Evolutionary conservation across 2,888 invertebrate genomes (phyloP).

Genomic region (Vesta saturnalis): DNA sequence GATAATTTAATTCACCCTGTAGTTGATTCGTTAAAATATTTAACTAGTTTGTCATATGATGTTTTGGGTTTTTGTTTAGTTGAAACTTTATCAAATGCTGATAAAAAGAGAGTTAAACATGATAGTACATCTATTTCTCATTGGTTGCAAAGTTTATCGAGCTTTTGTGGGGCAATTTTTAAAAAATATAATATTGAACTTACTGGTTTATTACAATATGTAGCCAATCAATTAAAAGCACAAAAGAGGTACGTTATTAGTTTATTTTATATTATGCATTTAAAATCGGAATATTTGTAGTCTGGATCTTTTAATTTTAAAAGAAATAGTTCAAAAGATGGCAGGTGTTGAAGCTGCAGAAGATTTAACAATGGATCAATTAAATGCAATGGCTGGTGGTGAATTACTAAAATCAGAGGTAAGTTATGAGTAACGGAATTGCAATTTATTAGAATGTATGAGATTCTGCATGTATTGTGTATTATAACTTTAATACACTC

Average conservation of each 20-base stretch:
- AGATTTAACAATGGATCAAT: slow-evolving; percentile 95
- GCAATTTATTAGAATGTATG: no score
- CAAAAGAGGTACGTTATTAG: slow-evolving; percentile 81
- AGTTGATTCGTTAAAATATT: slow-evolving; percentile 96
- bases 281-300: slow-evolving; percentile 61
- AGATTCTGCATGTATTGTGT: neutral
- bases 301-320: slow-evolving; percentile 90
- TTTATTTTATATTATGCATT: neutral
- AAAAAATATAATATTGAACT: slow-evolving; percentile 98
- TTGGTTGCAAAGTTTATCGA: slow-evolving; percentile 94
- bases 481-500: neutral
- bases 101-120: slow-evolving; percentile 81
- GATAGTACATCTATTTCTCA: slow-evolving; percentile 92
- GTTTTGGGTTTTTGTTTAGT: slow-evolving; percentile 95
- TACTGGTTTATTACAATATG: slow-evolving; percentile 94
- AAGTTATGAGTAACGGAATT: no score
- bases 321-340: slow-evolving; percentile 99
- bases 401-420: slow-evolving; percentile 95
- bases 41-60: slow-evolving; percentile 95
- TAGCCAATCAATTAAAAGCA: slow-evolving; percentile 95
- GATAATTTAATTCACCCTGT: slow-evolving; percentile 75
- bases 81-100: slow-evolving; percentile 86
- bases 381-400: slow-evolving; percentile 97
- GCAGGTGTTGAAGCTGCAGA: slow-evolving; percentile 97
- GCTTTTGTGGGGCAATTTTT: slow-evolving; percentile 95